Conservation (phyloP, 2,797 vertebrate genomes). For the Balearica regulorum region DNA sequence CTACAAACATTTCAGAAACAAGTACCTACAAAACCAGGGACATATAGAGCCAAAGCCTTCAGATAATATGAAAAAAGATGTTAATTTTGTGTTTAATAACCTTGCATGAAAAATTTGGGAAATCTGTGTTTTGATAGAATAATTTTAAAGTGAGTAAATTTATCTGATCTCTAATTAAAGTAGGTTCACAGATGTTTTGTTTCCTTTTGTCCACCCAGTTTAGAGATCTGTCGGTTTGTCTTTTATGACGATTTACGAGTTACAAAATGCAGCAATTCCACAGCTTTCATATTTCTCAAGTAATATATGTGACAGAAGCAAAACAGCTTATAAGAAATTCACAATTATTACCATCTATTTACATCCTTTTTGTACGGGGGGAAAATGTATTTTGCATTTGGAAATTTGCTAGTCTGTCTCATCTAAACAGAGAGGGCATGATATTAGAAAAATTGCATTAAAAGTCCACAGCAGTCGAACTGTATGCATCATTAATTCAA, state of each 20-base stretch:
- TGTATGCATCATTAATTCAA: neutral
- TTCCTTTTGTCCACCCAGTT: neutral
- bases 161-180: neutral
- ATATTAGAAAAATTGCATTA: neutral
- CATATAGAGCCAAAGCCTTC: neutral
- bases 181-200: neutral
- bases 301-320: neutral
- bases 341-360: neutral
- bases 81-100: neutral
- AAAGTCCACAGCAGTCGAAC: neutral
- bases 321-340: neutral
- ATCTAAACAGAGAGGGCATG: neutral
- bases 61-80: neutral
- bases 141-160: neutral
- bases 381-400: neutral
- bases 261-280: neutral
- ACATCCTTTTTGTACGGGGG: neutral
- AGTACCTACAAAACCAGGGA: neutral
- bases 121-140: neutral
- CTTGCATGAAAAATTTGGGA: neutral
- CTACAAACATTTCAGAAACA: neutral
- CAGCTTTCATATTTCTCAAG: neutral
- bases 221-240: neutral
- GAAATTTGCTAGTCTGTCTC: neutral
- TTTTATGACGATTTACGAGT: neutral